A percentile compares a stretch with the other conserved stretches of the same genome.
phyloP scores from a whole-genome alignment of 2,888 invertebrate species.

The Chironomus tentans region DNA sequence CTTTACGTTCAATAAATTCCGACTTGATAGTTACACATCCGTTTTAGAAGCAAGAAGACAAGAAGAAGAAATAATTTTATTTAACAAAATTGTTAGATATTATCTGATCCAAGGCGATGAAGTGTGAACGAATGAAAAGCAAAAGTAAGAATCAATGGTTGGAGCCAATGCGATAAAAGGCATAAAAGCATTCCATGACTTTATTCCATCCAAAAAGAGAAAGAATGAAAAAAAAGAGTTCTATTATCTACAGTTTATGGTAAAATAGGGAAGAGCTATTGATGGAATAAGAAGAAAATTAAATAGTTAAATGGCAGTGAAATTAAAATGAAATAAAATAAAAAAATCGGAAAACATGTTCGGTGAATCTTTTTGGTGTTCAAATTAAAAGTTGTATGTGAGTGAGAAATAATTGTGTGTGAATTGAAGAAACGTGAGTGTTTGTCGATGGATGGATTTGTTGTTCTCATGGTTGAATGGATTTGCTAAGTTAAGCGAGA shows the following conservation, averaged over 20 bases:
- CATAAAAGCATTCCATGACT: background rate
- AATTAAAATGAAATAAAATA: background rate
- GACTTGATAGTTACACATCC: background rate
- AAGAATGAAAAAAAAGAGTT: background rate
- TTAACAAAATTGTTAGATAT: no score
- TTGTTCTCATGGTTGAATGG: no score
- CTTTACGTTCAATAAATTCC: background rate
- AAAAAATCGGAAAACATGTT: background rate
- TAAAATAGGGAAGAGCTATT: no score
- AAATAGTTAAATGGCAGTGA: background rate
- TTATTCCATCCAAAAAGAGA: background rate
- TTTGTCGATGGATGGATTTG: no score
- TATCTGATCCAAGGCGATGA: background rate
- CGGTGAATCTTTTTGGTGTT: background rate
- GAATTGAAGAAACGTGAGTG: no score
- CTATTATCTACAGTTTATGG: background rate
- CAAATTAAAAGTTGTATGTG: background rate
- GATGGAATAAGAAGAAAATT: no score
- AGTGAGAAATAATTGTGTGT: no score
- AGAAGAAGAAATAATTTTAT: background rate
- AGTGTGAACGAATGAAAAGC: background rate
- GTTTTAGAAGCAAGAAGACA: background rate
- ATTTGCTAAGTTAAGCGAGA: background rate
- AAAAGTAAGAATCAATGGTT: background rate
- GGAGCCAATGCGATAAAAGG: no score